Base-by-base conservation (phyloP, 2,888 invertebrate genomes). In the Andrena praecox region DNA sequence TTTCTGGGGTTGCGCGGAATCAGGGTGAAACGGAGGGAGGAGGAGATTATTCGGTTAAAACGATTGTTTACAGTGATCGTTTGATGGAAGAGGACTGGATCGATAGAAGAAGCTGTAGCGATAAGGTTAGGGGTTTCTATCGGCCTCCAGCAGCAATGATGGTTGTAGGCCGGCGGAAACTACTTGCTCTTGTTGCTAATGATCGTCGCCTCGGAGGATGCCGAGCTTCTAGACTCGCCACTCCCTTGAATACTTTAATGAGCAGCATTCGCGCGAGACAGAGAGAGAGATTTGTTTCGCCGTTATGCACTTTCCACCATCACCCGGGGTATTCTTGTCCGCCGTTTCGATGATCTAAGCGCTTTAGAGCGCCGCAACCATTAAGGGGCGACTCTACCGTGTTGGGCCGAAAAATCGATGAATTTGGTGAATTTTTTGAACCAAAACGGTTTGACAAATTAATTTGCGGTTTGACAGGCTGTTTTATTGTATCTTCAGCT, bases 161-260 rank as follows among this genome's bases (percentile, higher is more conserved):
- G 94, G 95, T 97, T 97, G 97, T 97, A 97, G 97, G 97, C 97
- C 97, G 97, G 97, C 97, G 97, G 97, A 97, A 97, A 97, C 97
- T 97, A 97, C 97, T 97, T 97, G 97, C 97, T 95, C 95, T 94
- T 95, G 94, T 92, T 90, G 92, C 91, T 90, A 84, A 89, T 88
- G 87, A 89, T 91, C 93, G 87, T 77, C 88, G 74, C 50, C 48
- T 24, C 20, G 56, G 31, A 86, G 56, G 48, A 24, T 29, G 78
- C 24, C 31, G 1, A 54, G 12, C 54, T 2, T 16, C 7, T 33
- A 4, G 56, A 66, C 27, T 31, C 10, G 35, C 63, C 10, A 27
- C 63, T 77, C 56, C 64, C 64, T 54, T 50, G 10, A 24, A 80
- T 75, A 70, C 62, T 72, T 71, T 60, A 64, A 60, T 27, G 33